Conservation (phyloP, 2,888 invertebrate species). For the Thalpophila matura region DNA sequence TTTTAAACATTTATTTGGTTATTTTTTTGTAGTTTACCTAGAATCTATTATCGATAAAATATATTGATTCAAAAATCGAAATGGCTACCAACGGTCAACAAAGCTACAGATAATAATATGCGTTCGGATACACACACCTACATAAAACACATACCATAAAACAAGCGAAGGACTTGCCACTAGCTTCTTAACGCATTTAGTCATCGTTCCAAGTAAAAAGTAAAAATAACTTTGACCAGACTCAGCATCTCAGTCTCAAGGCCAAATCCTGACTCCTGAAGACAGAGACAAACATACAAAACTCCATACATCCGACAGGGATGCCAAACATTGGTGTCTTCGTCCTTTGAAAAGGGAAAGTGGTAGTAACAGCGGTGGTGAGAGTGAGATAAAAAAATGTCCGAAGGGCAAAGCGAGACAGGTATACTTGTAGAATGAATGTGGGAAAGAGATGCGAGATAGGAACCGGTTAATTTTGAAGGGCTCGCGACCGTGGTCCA, state of each 20-base stretch:
- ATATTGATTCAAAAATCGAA: constrained; percentile 41
- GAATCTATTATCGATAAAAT: background rate
- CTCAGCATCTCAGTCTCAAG: constrained; percentile 88
- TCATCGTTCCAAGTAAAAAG: constrained; percentile 89
- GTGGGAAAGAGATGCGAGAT: constrained; percentile 69
- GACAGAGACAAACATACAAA: constrained; percentile 71
- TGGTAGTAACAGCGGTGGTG: constrained; percentile 84
- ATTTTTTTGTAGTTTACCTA: background rate
- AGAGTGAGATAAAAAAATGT: constrained; percentile 90
- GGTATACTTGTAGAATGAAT: constrained; percentile 50
- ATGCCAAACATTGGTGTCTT: constrained; percentile 78
- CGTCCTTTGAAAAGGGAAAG: constrained; percentile 91
- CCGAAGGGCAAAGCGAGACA: constrained; percentile 82
- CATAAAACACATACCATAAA: constrained; percentile 66
- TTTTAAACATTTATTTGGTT: background rate
- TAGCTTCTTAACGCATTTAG: constrained; percentile 86
- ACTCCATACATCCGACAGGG: constrained; percentile 60
- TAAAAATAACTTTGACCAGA: constrained; percentile 88
- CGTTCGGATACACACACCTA: constrained; percentile 63
- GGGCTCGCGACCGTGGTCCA: constrained; percentile 85
- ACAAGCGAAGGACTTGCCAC: constrained; percentile 67
- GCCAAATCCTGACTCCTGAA: constrained; percentile 84
- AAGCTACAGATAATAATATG: constrained; percentile 61
- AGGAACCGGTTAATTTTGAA: constrained; percentile 90
- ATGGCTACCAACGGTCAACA: constrained; percentile 65